Base-by-base conservation (phyloP, 2,113 vertebrate species). In the Nipponia nippon region DNA sequence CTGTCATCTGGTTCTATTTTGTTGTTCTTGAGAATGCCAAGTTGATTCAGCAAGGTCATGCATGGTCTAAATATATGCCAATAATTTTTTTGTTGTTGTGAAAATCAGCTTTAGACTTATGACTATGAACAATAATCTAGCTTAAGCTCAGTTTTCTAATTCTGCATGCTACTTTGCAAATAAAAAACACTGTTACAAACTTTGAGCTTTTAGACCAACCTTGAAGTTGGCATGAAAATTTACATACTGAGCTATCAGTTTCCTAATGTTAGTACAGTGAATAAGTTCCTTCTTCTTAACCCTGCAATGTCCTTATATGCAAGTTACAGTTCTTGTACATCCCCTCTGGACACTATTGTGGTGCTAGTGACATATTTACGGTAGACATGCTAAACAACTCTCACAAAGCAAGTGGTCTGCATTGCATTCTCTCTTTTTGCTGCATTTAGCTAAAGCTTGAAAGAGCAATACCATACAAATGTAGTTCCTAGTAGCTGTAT, bases 41-140 rank as follows among this genome's bases (percentile, higher is more conserved):
- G 86, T 97, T 94, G 85, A 95, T 94, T 97, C 83, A 91, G 91
- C 83, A 94, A 90, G 89, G 94, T 92, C 90, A 90, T 81, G 32
- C 65, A 69, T 95, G 86, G 82, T 58, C 85, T 97, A 91, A 95
- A 84, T 87, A 87, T 75, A 85, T 47, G 95, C 93, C 89, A 90
- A 65, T 88, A 90, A 13, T 73, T 77, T 91, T 92, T 29, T 95
- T 96, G 85, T 95, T 95, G 62, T 78, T 93, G 91, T 94, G 82
- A 76, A 78, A 97, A 87, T 95, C 71, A 76, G 46, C 69, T 90
- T 95, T 90, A 93, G 87, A 95, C 95, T 97, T 97, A 95, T 93
- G 76, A 96, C 66, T 93, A 80, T 79, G 70, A 96, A 91, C 66
- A 94, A 81, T 87, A 55, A 95, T 80, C 50, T 73, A 49, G 9